Evolutionary conservation across 2,888 invertebrate genomes (phyloP).

Genomic region (Phengaris alcon): DNA sequence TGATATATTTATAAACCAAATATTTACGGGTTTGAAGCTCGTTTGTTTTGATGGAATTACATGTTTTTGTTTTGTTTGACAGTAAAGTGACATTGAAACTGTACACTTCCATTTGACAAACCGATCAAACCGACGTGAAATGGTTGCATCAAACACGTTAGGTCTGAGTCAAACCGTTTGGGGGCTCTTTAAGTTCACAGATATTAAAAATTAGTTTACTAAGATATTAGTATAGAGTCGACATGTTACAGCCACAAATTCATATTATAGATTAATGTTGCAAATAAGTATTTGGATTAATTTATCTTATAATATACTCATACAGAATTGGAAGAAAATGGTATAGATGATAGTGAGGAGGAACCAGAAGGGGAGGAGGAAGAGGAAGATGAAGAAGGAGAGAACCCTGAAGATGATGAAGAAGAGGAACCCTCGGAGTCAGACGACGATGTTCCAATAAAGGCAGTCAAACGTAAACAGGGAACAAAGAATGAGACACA

Average conservation of each 20-base stretch:
- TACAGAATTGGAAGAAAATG: slow-evolving; percentile 9
- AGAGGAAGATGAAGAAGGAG: not conserved
- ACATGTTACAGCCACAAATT: not conserved
- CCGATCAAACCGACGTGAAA: too few relatives aligned
- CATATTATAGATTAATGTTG: not conserved
- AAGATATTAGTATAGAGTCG: too few relatives aligned
- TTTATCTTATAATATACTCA: not conserved
- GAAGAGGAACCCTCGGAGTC: not conserved
- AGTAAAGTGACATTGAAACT: too few relatives aligned
- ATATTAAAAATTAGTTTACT: too few relatives aligned
- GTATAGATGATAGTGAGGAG: slow-evolving; percentile 1
- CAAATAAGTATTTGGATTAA: not conserved
- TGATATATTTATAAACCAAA: too few relatives aligned
- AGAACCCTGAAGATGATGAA: not conserved
- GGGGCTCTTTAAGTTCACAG: too few relatives aligned
- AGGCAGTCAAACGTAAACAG: slow-evolving; percentile 6
- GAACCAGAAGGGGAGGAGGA: slow-evolving; percentile 11
- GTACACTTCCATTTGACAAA: too few relatives aligned
- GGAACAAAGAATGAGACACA: not conserved
- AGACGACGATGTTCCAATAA: slow-evolving; percentile 1
- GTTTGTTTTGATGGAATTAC: too few relatives aligned
- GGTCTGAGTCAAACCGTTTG: too few relatives aligned
- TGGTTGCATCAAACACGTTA: too few relatives aligned
- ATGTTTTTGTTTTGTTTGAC: too few relatives aligned
- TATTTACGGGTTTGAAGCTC: too few relatives aligned